Base-by-base conservation (phyloP, 64 coral and sea anemone species). In the Stichodactyla helianthus region DNA sequence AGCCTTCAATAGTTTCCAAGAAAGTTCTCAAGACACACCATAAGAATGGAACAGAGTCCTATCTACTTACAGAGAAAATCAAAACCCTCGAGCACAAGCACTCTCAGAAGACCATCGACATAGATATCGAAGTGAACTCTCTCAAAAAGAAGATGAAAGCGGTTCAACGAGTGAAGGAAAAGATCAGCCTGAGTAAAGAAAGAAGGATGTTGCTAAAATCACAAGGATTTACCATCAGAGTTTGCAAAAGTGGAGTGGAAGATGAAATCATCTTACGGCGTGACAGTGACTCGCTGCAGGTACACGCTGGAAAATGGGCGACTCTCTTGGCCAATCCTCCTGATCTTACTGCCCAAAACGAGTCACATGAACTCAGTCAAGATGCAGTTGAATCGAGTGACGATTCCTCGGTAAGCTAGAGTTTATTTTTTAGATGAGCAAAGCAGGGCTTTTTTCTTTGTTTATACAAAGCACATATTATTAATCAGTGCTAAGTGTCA, bases 141-240 rank as follows among this genome's bases (percentile, higher is more conserved):
- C 50, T 93, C 15, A 67, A 85, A 15, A 90, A 90, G 52, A 44
- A 52, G 11, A 90, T 93, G 16, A 62, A 90, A 20, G 83, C 89
- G 50, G 89, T 93, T 12, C 77, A 83, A 60, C 64, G 54, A 50
- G 85, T 93, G 20, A 79, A 89, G 50, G 54, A 93, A 10, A 86
- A 93, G 52, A 52, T 60, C 20, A 74, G 78, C 13, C 83, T 93
- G 10, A 93, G 92, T 31, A 76, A 55, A 18, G 92, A 93, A n/a
- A 90, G 92, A 65, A 86, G 92, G 35, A 90, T 85, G 31, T 55
- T 86, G 23, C 51, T 93, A 23, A 86, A 89, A 54, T 90, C 92
- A 52, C 87, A 83, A 26, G 92, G 92, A 4, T 93, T 52, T 52
- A 87, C 88, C 15, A 77, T 90, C 23, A 62, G 64, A 20, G 26